Conservation (phyloP, 2,888 invertebrate genomes). For the Netelia fuscicornis region DNA sequence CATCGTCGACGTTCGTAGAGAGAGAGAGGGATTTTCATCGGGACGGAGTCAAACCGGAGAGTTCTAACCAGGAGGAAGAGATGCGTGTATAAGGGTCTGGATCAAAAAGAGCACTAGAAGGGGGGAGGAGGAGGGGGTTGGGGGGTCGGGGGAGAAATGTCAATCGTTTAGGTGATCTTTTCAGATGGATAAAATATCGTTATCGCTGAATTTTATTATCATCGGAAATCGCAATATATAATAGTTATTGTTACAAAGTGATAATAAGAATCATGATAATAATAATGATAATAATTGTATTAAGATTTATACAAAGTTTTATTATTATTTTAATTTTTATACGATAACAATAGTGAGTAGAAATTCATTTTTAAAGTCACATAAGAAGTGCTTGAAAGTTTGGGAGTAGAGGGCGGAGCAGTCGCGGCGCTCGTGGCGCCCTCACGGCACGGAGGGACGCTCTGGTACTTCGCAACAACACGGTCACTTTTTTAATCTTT, state of each 20-base stretch:
- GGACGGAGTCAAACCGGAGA: slow-evolving; percentile 67
- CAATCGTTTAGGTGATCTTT: slow-evolving; percentile 16
- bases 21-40: slow-evolving; percentile 58
- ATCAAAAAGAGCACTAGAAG: slow-evolving; percentile 24
- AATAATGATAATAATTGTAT: background rate
- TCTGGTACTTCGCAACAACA: too few species aligned
- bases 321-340: background rate
- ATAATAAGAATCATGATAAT: background rate
- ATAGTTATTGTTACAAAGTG: background rate
- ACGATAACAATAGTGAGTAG: too few species aligned
- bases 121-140: too few species aligned
- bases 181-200: slow-evolving; percentile 7
- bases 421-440: too few species aligned
- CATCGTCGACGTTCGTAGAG: slow-evolving; percentile 72
- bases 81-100: background rate
- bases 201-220: slow-evolving; percentile 1
- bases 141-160: slow-evolving; percentile 9
- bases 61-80: slow-evolving; percentile 34
- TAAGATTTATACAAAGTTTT: background rate
- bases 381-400: too few species aligned
- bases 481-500: too few species aligned
- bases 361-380: too few species aligned
- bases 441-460: too few species aligned
- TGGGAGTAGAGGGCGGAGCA: too few species aligned
- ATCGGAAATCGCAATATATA: background rate